Base-by-base conservation (phyloP, 2,113 vertebrate species). In the Peromyscus polionotus region DNA sequence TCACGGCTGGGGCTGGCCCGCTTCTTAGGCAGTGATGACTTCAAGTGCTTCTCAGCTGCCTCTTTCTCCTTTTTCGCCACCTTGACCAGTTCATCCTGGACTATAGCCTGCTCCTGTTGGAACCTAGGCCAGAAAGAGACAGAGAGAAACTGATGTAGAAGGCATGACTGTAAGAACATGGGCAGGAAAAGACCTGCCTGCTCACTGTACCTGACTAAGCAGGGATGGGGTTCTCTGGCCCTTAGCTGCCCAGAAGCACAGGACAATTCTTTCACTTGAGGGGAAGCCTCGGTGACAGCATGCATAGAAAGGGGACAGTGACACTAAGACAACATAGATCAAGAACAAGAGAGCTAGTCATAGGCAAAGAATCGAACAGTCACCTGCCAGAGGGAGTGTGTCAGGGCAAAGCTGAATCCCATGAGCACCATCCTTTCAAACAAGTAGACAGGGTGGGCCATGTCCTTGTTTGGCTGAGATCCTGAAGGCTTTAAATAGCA, bases 31-130 rank as follows among this genome's bases (percentile, higher is more conserved):
- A 98, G 96, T 3, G 98, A 96, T 0, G 97, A 88, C 51, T 76
- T 98, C 87, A 98, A 92, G 63, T 98, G 97, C 59, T 98, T 99
- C 2, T 72, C 96, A 33, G 98, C 98, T 42, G 98, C 98, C 97
- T 99, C 99, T 84, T 97, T 98, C 95, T 99, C 99, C 96, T 97
- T 99, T 91, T 98, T 98, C 48, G 98, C 99, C 92, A 99, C 97
- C 11, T 97, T 98, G 39, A 98, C 95, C 96, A 99, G 73, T 94
- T 99, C 99, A 81, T 99, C 99, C 93, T 99, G 99, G 88, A 99
- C 98, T 88, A 99, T 91, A 3, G 99, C 98, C 97, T 99, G 99
- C 36, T 99, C 99, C 57, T 92, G 97, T 96, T 99, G 99, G 94
- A 99, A 99, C 98, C 99, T 99, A 88, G n/a, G 59, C 0, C 57